Conservation (phyloP, 2,113 vertebrate species). For the Potamarius usumacintae region DNA sequence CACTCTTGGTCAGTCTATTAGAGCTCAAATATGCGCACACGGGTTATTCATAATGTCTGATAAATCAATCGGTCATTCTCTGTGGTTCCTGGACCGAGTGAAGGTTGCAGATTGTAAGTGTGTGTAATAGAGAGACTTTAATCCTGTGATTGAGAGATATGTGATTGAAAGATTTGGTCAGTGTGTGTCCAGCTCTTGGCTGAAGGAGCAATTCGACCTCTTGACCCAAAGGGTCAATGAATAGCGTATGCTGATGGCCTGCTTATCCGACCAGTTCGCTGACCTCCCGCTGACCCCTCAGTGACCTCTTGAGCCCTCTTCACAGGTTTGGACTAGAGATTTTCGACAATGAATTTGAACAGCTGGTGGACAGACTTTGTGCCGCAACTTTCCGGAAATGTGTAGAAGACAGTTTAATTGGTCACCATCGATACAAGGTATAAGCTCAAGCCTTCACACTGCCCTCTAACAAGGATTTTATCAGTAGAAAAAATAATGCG, state of each 20-base stretch:
- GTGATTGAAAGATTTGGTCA: constrained; percentile 70
- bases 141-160: constrained; percentile 71
- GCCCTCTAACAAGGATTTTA: background rate
- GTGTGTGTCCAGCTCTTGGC: constrained; percentile 84
- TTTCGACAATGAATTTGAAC: constrained; percentile 84
- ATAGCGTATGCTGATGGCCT: constrained; percentile 87
- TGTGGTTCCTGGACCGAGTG: constrained; percentile 51
- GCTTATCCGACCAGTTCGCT: constrained; percentile 69
- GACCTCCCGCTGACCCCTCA: constrained; percentile 61
- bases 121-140: constrained; percentile 44
- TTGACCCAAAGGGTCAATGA: constrained; percentile 90
- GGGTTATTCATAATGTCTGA: constrained; percentile 60
- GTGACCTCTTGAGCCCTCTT: constrained; percentile 69
- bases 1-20: constrained; percentile 31
- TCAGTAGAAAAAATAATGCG: background rate
- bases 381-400: constrained; percentile 80
- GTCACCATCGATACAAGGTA: constrained; percentile 61
- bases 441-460: background rate
- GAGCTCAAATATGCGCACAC: constrained; percentile 50
- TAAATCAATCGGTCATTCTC: constrained; percentile 69
- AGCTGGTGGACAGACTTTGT: constrained; percentile 81
- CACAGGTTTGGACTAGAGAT: constrained; percentile 78
- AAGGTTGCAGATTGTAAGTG: constrained; percentile 41
- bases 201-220: constrained; percentile 91
- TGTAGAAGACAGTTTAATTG: constrained; percentile 68